Conservation (phyloP, 2,113 vertebrate genomes). For the Motacilla alba region DNA sequence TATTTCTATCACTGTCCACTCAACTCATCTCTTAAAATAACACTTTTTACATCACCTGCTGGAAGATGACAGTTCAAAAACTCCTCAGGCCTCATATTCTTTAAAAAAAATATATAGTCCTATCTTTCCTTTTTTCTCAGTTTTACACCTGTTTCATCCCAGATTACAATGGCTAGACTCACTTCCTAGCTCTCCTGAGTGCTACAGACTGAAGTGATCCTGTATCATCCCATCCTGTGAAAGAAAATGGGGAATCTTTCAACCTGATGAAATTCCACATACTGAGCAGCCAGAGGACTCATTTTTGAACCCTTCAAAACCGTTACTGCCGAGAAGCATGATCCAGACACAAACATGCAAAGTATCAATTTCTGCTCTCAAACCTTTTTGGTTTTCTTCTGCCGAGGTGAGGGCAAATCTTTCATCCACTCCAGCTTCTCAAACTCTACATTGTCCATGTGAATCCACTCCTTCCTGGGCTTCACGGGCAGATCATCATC, state of each 20-base stretch:
- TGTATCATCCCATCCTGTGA: not conserved
- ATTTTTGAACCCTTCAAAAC: not conserved
- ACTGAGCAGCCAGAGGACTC: not conserved
- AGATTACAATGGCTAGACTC: not conserved
- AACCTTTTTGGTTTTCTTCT: constrained; percentile 84
- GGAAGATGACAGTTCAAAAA: not conserved
- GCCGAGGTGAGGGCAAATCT: constrained; percentile 81
- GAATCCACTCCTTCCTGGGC: constrained; percentile 88
- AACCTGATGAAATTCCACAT: not conserved
- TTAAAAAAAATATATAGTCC: not conserved
- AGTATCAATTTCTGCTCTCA: not conserved
- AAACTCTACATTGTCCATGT: constrained; percentile 90
- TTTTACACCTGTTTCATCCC: not conserved
- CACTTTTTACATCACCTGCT: not conserved
- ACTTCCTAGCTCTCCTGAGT: not conserved
- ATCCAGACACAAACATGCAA: not conserved
- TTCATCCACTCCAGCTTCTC: constrained; percentile 95
- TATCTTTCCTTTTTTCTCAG: not conserved
- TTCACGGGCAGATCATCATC: constrained; percentile 79
- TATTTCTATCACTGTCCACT: not conserved
- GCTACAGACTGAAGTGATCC: not conserved
- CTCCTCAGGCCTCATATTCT: not conserved
- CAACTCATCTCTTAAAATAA: not conserved
- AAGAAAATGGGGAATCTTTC: not conserved
- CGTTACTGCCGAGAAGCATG: not conserved